A percentile compares a stretch with the other conserved stretches of the same genome.
These are phyloP conservation scores for Buphagus erythrorhynchus DNA, from an alignment of 2,797 vertebrate genomes.

Conservation along the genomic window DNA sequence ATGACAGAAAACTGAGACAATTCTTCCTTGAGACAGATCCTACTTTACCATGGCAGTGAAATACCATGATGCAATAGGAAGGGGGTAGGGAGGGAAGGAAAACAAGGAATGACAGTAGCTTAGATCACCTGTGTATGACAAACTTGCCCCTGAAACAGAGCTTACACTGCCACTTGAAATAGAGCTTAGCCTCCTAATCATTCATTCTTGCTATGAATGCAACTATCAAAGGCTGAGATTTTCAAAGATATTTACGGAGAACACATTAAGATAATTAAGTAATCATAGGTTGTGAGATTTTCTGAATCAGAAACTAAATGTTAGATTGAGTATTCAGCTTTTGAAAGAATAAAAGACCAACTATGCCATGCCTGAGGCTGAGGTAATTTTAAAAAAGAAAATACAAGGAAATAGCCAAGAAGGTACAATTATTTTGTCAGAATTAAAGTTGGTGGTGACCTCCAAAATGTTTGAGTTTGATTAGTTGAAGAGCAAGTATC, in stretches of 20 bases:
- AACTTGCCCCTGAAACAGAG: not conserved
- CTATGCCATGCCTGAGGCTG: not conserved
- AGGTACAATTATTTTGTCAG: not conserved
- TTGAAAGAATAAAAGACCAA: not conserved
- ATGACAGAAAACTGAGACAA: not conserved
- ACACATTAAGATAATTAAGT: not conserved
- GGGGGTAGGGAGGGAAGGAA: not conserved
- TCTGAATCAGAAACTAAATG: not conserved
- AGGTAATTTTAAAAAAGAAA: not conserved
- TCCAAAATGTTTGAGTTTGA: not conserved
- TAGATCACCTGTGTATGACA: not conserved
- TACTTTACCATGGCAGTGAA: not conserved
- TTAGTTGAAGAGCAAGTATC: not conserved
- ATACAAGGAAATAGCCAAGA: not conserved
- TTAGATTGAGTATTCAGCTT: not conserved
- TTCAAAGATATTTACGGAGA: not conserved
- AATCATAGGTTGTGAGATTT: not conserved
- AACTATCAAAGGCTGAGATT: not conserved
- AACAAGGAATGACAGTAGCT: not conserved
- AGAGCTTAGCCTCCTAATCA: not conserved
- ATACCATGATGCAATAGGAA: not conserved
- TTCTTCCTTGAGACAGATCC: not conserved
- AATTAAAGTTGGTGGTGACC: not conserved
- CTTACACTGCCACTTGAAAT: not conserved
- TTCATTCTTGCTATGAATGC: not conserved